Percentiles rank a stretch among this genome's conserved stretches.
Conservation (phyloP, 1,140 invertebrate species). For the Eriocheir sinensis region DNA sequence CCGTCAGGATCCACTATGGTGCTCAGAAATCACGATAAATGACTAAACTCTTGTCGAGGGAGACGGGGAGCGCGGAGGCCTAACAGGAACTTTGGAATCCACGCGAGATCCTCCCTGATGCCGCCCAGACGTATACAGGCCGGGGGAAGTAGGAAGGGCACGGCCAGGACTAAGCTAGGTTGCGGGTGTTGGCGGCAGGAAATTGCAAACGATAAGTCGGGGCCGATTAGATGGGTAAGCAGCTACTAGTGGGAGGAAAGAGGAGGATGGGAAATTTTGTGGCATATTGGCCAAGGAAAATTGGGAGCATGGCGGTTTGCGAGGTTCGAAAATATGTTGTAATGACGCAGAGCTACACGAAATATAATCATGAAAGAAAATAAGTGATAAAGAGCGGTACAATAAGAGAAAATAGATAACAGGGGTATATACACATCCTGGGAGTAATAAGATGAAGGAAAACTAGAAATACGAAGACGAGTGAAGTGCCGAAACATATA, state of each 20-base stretch:
- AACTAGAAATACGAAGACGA: neutral
- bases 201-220: neutral
- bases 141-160: neutral
- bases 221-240: neutral
- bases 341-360: too few relatives aligned
- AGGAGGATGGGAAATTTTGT: neutral
- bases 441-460: neutral
- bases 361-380: too few relatives aligned
- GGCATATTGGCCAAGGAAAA: neutral
- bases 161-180: neutral
- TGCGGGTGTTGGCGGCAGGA: neutral
- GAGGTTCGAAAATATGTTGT: too few relatives aligned
- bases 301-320: neutral
- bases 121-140: neutral
- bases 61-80: neutral
- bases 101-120: neutral
- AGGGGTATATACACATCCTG: too few relatives aligned
- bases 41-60: neutral
- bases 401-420: too few relatives aligned
- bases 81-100: neutral
- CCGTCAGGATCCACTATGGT: neutral
- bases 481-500: too few relatives aligned
- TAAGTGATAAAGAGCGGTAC: too few relatives aligned
- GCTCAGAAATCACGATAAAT: conserved; percentile 25
- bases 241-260: neutral